Conservation (phyloP, 2,888 invertebrate species). For the Pollenia amentaria region DNA sequence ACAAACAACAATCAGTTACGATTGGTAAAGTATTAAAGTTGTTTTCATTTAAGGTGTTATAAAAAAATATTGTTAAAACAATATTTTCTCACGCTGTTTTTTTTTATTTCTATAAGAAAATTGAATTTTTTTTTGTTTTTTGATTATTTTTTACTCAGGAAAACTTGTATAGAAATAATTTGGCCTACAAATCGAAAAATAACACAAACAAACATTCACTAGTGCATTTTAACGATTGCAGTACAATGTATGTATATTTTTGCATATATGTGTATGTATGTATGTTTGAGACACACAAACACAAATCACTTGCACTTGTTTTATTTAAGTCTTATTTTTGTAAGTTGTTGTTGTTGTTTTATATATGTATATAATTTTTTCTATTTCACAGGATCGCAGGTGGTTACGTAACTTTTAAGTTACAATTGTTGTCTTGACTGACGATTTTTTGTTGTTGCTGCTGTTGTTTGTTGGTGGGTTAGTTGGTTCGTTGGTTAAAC, state of each 20-base stretch:
- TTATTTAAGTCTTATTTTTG: slow-evolving; percentile 40
- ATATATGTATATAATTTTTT: slow-evolving; percentile 13
- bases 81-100: slow-evolving; percentile 72
- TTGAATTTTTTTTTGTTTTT: slow-evolving; percentile 39
- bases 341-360: slow-evolving; percentile 42
- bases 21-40: slow-evolving; percentile 52
- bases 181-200: slow-evolving; percentile 62
- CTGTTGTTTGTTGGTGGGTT: slow-evolving; percentile 43
- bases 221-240: not conserved
- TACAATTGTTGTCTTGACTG: slow-evolving; percentile 67
- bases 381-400: slow-evolving; percentile 72
- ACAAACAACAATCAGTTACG: slow-evolving; percentile 61
- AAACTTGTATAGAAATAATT: slow-evolving; percentile 61
- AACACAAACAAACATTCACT: slow-evolving; percentile 47
- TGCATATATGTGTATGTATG: slow-evolving; percentile 7
- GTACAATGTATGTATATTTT: slow-evolving; percentile 25
- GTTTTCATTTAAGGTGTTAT: slow-evolving; percentile 71
- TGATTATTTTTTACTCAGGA: slow-evolving; percentile 1
- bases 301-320: slow-evolving; percentile 70
- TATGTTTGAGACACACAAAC: slow-evolving; percentile 10
- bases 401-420: slow-evolving; percentile 69
- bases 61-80: slow-evolving; percentile 68
- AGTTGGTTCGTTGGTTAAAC: slow-evolving; percentile 49
- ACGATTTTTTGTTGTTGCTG: slow-evolving; percentile 45
- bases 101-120: slow-evolving; percentile 45